These are phyloP conservation scores for Lumbricus terrestris DNA, from an alignment of 2,888 invertebrate species.

Conservation along the genomic window DNA sequence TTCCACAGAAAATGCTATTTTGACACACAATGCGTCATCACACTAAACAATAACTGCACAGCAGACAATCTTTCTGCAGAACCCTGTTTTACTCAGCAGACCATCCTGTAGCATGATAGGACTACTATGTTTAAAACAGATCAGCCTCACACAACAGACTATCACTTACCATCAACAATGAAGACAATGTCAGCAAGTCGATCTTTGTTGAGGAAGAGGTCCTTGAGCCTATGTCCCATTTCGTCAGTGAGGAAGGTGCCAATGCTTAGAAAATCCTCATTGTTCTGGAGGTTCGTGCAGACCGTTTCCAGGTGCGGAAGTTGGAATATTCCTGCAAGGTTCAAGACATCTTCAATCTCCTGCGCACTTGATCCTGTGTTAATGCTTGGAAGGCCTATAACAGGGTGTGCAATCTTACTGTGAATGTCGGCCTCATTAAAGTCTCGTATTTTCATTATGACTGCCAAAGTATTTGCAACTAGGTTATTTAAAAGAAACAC, in stretches of 20 bases:
- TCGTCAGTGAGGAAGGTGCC: conserved; percentile 53
- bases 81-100: background rate
- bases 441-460: too few species aligned
- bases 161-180: conserved; percentile 46
- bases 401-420: too few species aligned
- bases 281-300: conserved; percentile 47
- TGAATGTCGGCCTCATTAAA: too few species aligned
- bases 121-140: background rate
- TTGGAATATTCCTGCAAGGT: conserved; percentile 46
- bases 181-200: conserved; percentile 49
- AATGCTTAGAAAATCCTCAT: conserved; percentile 54
- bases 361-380: conserved; percentile 38
- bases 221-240: conserved; percentile 48
- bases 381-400: conserved; percentile 48
- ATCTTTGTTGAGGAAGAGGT: conserved; percentile 47
- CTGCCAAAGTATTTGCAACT: too few species aligned
- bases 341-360: conserved; percentile 42
- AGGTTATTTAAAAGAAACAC: too few species aligned
- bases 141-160: background rate
- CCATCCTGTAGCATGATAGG: background rate
- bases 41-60: too few species aligned
- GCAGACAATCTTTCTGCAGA: too few species aligned
- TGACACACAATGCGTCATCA: too few species aligned
- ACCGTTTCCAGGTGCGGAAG: conserved; percentile 48
- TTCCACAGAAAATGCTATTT: too few species aligned